phyloP scores from a whole-genome alignment of 2,797 vertebrate genomes.

The Acipenser transmontanus region DNA sequence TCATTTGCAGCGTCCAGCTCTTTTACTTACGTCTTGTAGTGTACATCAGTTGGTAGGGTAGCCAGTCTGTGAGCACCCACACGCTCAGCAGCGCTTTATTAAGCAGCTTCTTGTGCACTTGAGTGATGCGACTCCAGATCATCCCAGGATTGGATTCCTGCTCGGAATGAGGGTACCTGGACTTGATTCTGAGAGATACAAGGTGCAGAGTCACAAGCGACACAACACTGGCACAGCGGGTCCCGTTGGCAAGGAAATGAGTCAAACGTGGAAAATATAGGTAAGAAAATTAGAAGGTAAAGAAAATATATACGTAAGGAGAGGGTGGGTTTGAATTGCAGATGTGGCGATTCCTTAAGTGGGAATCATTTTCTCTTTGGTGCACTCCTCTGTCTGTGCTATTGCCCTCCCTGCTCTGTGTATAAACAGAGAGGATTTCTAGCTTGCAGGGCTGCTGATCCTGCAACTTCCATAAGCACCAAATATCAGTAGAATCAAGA shows the following conservation, averaged over 20 bases:
- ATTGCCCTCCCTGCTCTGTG: background rate
- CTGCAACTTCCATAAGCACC: background rate
- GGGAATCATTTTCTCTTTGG: background rate
- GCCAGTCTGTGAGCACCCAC: constrained; percentile 35
- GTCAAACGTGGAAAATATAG: background rate
- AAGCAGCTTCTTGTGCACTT: constrained; percentile 40
- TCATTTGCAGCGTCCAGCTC: too few species aligned
- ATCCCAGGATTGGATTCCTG: constrained; percentile 31
- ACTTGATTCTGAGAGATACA: constrained; percentile 41
- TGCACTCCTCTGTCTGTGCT: background rate
- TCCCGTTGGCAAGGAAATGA: background rate
- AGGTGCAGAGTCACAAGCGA: background rate
- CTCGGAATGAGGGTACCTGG: constrained; percentile 33
- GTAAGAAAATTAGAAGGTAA: background rate
- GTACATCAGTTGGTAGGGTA: constrained; percentile 31
- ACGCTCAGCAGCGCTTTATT: constrained; percentile 41
- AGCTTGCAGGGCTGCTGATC: background rate
- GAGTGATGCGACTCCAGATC: constrained; percentile 38
- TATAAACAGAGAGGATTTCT: constrained; percentile 2
- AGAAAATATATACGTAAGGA: background rate
- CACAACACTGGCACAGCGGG: background rate
- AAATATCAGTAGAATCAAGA: too few species aligned
- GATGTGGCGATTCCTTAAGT: background rate
- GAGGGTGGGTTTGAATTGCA: background rate
- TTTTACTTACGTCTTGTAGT: constrained; percentile 38